Base-by-base conservation (phyloP, 2,113 vertebrate species). In the Phycodurus eques region DNA sequence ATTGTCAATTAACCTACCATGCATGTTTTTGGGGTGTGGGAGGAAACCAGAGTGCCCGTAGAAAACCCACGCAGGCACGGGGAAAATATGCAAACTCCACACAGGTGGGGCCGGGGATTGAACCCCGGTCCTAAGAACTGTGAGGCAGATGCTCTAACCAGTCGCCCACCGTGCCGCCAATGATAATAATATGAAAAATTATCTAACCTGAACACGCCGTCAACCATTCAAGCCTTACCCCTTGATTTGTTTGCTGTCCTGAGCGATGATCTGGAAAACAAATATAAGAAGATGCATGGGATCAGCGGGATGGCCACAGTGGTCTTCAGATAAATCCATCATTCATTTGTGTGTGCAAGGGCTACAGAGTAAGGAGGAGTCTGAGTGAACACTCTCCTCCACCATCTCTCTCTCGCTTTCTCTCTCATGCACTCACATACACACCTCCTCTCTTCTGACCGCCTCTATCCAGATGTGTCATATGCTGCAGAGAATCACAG, bases 401-500 rank as follows among this genome's bases (percentile, higher is more conserved):
- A 6, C 71, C 31, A 59, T 35, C 72, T 47, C 80, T 39, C 63
- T 51, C 54, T 5, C 67, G 59, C 57, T 39, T 47, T 12, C 22
- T 39, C 54, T 60, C 44, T 39, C 70, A n/a, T 63, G 2, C 66
- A 7, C 71, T 22, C 65, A 20, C 74, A 20, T 60, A 42, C 67
- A 54, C 78, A 68, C 63, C 68, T 79, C 71, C 75, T 67, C 76
- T 65, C 56, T 70, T 64, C 44, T 33, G 59, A 59, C 75, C 64
- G 73, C 71, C 64, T 72, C 60, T 75, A 82, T 89, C 88, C 91
- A 90, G 90, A 91, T 92, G 88, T 89, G 90, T 87, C 75, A 81
- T 71, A 84, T 71, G 75, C 80, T 79, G 74, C 71, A 3, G 80
- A 82, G 81, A 77, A 83, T 90, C 84, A 85, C 85, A 87, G 87